These are phyloP conservation scores for Eristalinus sepulchralis DNA, from an alignment of 2,888 invertebrate species.

Conservation along the genomic window DNA sequence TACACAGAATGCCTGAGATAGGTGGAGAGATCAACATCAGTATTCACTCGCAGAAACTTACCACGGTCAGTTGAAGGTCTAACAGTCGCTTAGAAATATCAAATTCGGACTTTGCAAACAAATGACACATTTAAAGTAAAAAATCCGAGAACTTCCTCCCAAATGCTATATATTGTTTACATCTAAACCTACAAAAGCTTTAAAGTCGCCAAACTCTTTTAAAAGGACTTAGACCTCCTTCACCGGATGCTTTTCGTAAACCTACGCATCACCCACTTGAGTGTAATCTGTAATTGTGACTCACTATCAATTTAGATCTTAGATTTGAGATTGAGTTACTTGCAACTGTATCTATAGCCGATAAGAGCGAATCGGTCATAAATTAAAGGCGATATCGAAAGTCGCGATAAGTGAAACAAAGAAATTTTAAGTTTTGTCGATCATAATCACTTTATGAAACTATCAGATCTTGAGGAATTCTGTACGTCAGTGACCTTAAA, in stretches of 20 bases:
- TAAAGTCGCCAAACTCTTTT: no score
- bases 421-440: not conserved
- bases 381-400: not conserved
- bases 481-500: not conserved
- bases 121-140: no score
- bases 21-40: no score
- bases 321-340: not conserved
- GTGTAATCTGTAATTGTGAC: not conserved
- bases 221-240: not conserved
- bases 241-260: not conserved
- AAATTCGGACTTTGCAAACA: no score
- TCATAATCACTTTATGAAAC: not conserved
- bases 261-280: not conserved
- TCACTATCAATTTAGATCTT: not conserved
- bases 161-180: no score
- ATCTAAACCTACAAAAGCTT: no score
- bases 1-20: no score
- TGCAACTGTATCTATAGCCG: not conserved
- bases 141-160: no score
- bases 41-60: no score
- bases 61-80: no score
- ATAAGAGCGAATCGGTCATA: not conserved
- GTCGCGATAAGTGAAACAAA: not conserved
- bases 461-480: not conserved
- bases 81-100: no score